Conservation (phyloP, 2,888 invertebrate species). For the Pharmacophagus antenor region DNA sequence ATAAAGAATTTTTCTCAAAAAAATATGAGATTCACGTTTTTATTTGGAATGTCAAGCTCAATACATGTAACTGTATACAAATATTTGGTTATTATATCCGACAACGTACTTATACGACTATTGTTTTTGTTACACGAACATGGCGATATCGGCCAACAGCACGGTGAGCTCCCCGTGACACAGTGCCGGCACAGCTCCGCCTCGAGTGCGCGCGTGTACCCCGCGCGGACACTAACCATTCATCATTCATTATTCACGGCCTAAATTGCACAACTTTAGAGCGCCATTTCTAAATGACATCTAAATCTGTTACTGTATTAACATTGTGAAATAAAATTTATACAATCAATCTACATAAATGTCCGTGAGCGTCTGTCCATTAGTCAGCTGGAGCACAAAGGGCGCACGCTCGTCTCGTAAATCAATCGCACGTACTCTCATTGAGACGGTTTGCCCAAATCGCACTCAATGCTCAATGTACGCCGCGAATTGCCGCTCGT, state of each 20-base stretch:
- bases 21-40: background rate
- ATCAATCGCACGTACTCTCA: constrained; percentile 75
- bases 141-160: background rate
- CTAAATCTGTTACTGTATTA: constrained; percentile 81
- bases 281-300: constrained; percentile 81
- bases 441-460: constrained; percentile 77
- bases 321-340: constrained; percentile 82
- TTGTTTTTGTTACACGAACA: background rate
- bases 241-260: constrained; percentile 81
- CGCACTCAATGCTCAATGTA: constrained; percentile 70
- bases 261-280: constrained; percentile 81
- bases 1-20: background rate
- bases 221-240: constrained; percentile 70
- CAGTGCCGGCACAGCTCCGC: constrained; percentile 44
- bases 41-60: too few relatives aligned
- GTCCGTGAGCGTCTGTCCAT: constrained; percentile 81
- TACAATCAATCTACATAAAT: constrained; percentile 82
- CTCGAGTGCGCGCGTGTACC: constrained; percentile 66
- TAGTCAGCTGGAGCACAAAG: constrained; percentile 79
- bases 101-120: background rate
- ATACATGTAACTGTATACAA: background rate
- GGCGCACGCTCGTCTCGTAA: constrained; percentile 80
- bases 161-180: constrained; percentile 11
- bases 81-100: background rate
- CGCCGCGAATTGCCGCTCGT: constrained; percentile 42